Base-by-base conservation (phyloP, 2,113 vertebrate genomes). In the Macaca nemestrina region DNA sequence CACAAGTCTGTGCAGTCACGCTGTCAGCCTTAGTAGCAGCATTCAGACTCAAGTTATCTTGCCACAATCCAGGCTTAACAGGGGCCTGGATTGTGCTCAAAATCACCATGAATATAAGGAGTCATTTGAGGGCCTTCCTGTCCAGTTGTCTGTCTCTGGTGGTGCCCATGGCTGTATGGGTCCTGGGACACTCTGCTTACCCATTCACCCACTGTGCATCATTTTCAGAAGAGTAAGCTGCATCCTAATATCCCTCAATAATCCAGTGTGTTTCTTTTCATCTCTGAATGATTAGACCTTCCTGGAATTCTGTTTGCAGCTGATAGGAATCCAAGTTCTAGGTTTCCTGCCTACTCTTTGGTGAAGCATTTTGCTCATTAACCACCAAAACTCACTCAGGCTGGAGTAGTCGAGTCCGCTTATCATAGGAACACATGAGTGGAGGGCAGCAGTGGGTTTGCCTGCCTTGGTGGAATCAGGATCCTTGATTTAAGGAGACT, bases 391-490 rank as follows among this genome's bases (percentile, higher is more conserved):
- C 12, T 85, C n/a, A 3, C 20, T 86, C 32, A 43, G 17, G 17
- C 55, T 78, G 23, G 3, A 48, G 17, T 35, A 11, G 3, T 8
- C 0, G 0, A 10, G 38, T n/a, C 20, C 35, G 23, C 27, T 57
- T 22, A 0, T 20, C 0, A 2, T 11, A 30, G 90, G 13, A 27
- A 67, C 13, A 0, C 32, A 14, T 27, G 50, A 76, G 23, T 16
- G 35, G 32, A 55, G 57, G 48, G 5, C 1, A 1, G 18, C 40
- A 11, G 68, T 1, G 16, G 59, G 25, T 25, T 12, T 45, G 43
- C 11, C 45, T 78, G 20, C 10, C 18, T 7, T 4, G 1, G 27
- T 78, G 52, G 35, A 40, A 18, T 72, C 43, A 3, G 18, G 2
- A 22, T 61, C 75, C 8, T 27, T 6, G 45, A 23, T 45, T 8